Base-by-base conservation (phyloP, 2,888 invertebrate genomes). In the Tipula unca region DNA sequence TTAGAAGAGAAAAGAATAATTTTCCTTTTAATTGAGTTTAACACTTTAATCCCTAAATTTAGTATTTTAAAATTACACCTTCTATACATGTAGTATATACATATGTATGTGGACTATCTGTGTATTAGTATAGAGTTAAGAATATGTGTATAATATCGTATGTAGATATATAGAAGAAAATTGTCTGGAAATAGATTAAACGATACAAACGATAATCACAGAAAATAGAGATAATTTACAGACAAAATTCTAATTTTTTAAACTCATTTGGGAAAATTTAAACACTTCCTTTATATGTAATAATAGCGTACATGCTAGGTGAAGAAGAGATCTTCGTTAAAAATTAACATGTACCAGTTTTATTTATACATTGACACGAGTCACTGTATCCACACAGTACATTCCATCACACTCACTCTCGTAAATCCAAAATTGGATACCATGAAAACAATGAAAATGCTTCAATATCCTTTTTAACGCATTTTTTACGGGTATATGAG, bases 11-110 rank as follows among this genome's bases (percentile, higher is more conserved):
- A 25, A 69, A 20, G 25, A 69, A 10, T 3, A 69, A 69, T 69
- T 69, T 69, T 69, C 69, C 69, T 69, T 69, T 69, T 69, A 69
- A 69, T 69, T 69, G 69, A 69, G 69, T 69, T 69, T 69, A 69
- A 69, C 13, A 69, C 69, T 69, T 69, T 69, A 69, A 69, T 69
- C 69, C 69, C 69, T 69, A 25, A 69, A 69, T 69, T 25, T 69
- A 69, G 20, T 69, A 69, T 69, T 69, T 69, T 69, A 25, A 69
- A 69, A 69, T 69, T 69, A 69, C 69, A 69, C 69, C 69, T 69
- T 54, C 48, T 6, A 13, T 13, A 39, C 10, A 54, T 54, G 8
- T 25, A 25, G 39, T 48, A n/a, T n/a, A n/a, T n/a, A 48, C 17
- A 48, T 69, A 25, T 69, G 13, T 69, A 25, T 69, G 3, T 25